A percentile compares a stretch with the other conserved stretches of the same genome.
phyloP scores from a whole-genome alignment of 2,888 invertebrate species.

The Apocheima hispidaria region DNA sequence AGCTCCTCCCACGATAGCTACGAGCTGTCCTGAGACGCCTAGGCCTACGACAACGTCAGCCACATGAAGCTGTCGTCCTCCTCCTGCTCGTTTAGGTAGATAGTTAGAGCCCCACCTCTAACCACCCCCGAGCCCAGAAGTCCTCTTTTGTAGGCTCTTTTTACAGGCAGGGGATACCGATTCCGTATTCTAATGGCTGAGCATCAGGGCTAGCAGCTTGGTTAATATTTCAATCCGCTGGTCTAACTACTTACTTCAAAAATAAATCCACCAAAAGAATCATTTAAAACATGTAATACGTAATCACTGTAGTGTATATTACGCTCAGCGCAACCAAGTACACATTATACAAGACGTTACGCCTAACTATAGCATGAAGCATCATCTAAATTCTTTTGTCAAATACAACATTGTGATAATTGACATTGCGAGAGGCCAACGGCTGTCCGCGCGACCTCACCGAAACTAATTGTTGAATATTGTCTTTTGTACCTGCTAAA shows the following conservation, averaged over 20 bases:
- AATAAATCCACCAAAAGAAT: background rate
- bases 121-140: no score
- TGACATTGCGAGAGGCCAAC: conserved; percentile 70
- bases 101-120: no score
- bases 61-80: no score
- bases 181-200: no score
- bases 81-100: no score
- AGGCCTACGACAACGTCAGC: no score
- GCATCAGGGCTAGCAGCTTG: background rate
- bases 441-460: conserved; percentile 65
- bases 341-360: conserved; percentile 18
- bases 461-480: conserved; percentile 53
- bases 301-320: background rate
- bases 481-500: conserved; percentile 33
- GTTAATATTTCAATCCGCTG: no score
- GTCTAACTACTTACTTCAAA: no score
- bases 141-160: no score
- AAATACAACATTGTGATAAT: conserved; percentile 58
- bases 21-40: no score
- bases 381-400: conserved; percentile 44
- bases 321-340: background rate
- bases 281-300: background rate
- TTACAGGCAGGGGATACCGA: no score
- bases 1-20: no score
- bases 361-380: conserved; percentile 13